Evolutionary conservation across 2,113 vertebrate species (phyloP).

Genomic region (Atlantisia rogersi): DNA sequence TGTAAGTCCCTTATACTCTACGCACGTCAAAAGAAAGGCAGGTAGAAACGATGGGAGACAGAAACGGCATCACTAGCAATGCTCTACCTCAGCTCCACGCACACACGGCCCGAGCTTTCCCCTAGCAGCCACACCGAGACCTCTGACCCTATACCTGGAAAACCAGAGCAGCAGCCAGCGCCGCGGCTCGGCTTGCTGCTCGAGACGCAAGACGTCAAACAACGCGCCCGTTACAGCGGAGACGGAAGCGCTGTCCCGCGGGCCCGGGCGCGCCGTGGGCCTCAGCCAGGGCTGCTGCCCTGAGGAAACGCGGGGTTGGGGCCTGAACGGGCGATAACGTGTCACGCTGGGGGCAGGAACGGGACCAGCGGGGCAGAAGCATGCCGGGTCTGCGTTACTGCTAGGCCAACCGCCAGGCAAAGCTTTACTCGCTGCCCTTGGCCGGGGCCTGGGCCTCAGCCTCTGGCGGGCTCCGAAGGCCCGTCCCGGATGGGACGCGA

Average conservation of each 20-base stretch:
- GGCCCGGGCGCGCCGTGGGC: accelerated
- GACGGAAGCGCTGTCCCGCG: accelerated
- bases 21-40: accelerated
- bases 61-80: accelerated
- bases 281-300: no score
- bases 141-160: accelerated
- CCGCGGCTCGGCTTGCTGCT: accelerated
- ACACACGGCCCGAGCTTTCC: accelerated
- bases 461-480: neutral
- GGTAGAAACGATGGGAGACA: neutral
- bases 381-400: accelerated
- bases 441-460: neutral
- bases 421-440: neutral
- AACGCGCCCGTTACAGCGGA: accelerated
- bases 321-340: accelerated
- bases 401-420: neutral
- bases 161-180: accelerated
- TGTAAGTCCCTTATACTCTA: accelerated
- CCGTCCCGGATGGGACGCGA: no score
- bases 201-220: accelerated
- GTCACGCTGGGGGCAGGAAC: neutral
- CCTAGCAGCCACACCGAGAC: accelerated
- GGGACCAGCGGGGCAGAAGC: accelerated
- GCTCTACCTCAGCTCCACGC: neutral
- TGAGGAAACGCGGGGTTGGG: no score